Evolutionary conservation across 1,140 invertebrate species (phyloP), one percentile per base, ranked within the genome.

Genomic region (Tetramorium simillimum): DNA sequence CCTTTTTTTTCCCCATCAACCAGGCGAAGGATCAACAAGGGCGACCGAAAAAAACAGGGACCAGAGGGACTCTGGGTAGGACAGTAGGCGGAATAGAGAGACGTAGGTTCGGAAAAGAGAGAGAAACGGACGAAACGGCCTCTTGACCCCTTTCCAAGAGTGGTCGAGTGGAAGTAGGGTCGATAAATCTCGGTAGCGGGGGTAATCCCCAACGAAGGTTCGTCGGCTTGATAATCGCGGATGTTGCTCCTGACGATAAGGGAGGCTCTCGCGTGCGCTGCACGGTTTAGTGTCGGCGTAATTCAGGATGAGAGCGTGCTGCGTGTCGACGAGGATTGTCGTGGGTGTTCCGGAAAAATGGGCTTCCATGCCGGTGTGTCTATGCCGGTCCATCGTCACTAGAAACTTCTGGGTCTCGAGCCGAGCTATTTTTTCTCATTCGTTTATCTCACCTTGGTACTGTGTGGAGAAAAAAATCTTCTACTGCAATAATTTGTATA

Each of bases 181-280:
- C 84, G 88, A 89, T 89, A 89, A 89, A 89, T 89, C 84, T 81
- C 70, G 40, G 24, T 70, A 77, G 69, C 14, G 76, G 84, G 82
- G 76, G 85, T 58, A 89, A 89, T 86, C 88, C 84, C 51, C 28
- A 33, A n/a, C 49, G 77, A 89, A 89, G 87, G 84, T 86, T 89
- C 87, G 72, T 86, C 56, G 53, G 88, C 87, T 89, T 89, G 85
- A 89, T 89, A 89, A 89, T 89, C 85, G 88, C 75, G 87, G 76
- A 86, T 89, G 88, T 89, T 89, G 88, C 70, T 80, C 88, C 86
- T 89, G 85, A 86, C 88, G 88, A 89, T 89, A 89, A 89, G 88
- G 84, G 77, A 82, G 70, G 88, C 84, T 89, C 70, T 89, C 76
- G 88, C 88, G 76, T 89, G 88, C 88, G 84, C 73, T 89, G 70